Evolutionary conservation across 1,140 invertebrate species (phyloP).

Genomic region (Aphaenogaster rudis): DNA sequence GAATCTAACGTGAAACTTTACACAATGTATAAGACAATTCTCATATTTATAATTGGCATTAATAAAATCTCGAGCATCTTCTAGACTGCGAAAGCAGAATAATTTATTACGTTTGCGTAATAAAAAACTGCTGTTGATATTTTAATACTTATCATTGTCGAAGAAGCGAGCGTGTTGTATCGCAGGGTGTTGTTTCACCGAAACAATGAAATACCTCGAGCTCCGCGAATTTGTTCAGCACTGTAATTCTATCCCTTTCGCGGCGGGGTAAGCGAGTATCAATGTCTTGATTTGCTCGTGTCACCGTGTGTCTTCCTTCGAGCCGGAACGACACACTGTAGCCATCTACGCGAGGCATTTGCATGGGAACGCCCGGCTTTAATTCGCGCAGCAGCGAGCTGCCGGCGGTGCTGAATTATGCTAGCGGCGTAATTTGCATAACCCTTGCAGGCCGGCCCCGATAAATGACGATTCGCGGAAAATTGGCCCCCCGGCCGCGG

Average conservation of each 20-base stretch:
- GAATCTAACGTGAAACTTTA: background rate
- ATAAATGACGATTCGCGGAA: constrained; percentile 84
- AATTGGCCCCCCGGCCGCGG: constrained; percentile 73
- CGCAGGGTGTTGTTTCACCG: background rate
- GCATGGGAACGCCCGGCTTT: constrained; percentile 79
- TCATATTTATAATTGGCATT: background rate
- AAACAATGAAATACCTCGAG: background rate
- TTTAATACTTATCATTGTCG: constrained; percentile 3
- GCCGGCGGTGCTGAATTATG: constrained; percentile 81
- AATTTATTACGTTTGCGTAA: constrained; percentile 1
- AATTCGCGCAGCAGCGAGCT: constrained; percentile 80
- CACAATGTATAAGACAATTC: background rate
- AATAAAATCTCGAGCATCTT: background rate
- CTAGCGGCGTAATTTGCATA: constrained; percentile 82
- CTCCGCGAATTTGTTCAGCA: constrained; percentile 40
- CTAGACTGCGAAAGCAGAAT: background rate
- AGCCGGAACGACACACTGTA: constrained; percentile 22
- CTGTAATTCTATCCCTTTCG: constrained; percentile 10
- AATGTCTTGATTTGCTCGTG: constrained; percentile 58
- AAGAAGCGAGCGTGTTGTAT: constrained; percentile 42
- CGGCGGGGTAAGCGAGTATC: constrained; percentile 35
- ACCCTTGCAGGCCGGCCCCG: constrained; percentile 78
- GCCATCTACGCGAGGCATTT: constrained; percentile 64
- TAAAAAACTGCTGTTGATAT: background rate
- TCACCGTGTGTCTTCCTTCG: constrained; percentile 49